Conservation (phyloP, 2,888 invertebrate species). For the Cremastobaeus sp. region DNA sequence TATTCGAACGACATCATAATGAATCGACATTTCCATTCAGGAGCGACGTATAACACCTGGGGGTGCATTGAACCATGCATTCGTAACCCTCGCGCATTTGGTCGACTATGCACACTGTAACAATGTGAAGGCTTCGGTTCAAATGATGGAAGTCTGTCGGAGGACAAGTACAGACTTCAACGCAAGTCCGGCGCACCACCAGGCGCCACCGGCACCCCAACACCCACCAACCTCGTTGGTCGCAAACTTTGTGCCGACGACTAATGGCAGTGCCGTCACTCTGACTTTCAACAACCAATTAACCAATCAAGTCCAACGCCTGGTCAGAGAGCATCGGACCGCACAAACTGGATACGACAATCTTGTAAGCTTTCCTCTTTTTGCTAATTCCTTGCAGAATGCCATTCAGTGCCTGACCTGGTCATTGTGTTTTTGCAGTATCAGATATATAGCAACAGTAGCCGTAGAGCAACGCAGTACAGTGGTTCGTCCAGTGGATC, state of each 20-base stretch:
- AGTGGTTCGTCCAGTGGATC: conserved; percentile 82
- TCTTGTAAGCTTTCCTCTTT: conserved; percentile 83
- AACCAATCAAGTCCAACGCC: conserved; percentile 85
- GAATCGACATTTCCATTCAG: no score
- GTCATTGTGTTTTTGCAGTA: conserved; percentile 86
- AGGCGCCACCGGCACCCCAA: conserved; percentile 79
- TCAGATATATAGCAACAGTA: conserved; percentile 87
- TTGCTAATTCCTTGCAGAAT: no score
- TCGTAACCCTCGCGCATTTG: conserved; percentile 94
- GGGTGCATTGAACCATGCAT: conserved; percentile 96
- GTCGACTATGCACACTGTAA: conserved; percentile 98
- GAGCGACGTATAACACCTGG: conserved; percentile 97
- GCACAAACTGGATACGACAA: conserved; percentile 85
- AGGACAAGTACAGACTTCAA: conserved; percentile 79
- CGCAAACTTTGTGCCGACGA: conserved; percentile 87
- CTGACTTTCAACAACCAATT: conserved; percentile 95
- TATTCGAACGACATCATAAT: no score
- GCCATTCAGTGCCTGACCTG: no score
- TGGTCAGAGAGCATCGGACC: conserved; percentile 85
- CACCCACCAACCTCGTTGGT: conserved; percentile 82
- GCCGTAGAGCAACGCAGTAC: conserved; percentile 79
- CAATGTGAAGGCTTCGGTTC: conserved; percentile 97
- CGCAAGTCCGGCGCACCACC: conserved; percentile 79
- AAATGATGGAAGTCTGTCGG: conserved; percentile 94
- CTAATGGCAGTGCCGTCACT: conserved; percentile 89